A percentile compares a stretch with the other conserved stretches of the same genome.
phyloP scores from a whole-genome alignment of 2,888 invertebrate genomes.

The Norana najaformis region DNA sequence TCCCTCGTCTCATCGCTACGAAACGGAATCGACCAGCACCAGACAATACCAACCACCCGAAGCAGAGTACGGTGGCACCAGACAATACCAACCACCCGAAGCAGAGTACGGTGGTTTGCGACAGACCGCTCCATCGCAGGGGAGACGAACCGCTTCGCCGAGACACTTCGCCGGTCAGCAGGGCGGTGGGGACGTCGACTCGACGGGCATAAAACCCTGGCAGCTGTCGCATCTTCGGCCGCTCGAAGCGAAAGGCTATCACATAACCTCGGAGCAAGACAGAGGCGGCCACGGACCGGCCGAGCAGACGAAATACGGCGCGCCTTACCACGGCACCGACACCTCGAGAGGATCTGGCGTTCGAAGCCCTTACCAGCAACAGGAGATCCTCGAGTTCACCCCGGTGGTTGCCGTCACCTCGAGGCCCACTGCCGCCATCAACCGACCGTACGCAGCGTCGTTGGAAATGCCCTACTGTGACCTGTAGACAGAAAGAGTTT shows the following conservation, averaged over 20 bases:
- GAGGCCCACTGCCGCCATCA: background rate
- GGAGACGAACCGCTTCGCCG: background rate
- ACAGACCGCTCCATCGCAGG: background rate
- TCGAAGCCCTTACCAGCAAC: constrained; percentile 25
- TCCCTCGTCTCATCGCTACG: background rate
- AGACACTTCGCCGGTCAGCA: background rate
- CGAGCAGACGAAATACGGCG: background rate
- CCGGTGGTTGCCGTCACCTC: constrained; percentile 8
- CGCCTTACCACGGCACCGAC: background rate
- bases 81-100: background rate
- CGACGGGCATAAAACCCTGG: constrained; percentile 39
- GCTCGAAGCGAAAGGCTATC: constrained; percentile 40
- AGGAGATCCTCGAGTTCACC: constrained; percentile 1
- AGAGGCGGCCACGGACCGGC: background rate
- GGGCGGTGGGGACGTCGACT: constrained; percentile 28
- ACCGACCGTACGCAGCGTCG: background rate
- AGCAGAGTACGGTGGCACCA: background rate
- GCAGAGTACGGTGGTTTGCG: background rate
- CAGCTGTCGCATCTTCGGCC: constrained; percentile 40
- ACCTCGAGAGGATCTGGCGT: background rate
- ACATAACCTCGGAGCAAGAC: constrained; percentile 14
- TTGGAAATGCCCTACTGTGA: constrained; percentile 17
- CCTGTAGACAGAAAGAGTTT: constrained; percentile 1
- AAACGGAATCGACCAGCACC: background rate
- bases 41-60: background rate